Evolutionary conservation across 2,797 vertebrate species (phyloP), one percentile per base, ranked within the genome.

Genomic region (Falco biarmicus): DNA sequence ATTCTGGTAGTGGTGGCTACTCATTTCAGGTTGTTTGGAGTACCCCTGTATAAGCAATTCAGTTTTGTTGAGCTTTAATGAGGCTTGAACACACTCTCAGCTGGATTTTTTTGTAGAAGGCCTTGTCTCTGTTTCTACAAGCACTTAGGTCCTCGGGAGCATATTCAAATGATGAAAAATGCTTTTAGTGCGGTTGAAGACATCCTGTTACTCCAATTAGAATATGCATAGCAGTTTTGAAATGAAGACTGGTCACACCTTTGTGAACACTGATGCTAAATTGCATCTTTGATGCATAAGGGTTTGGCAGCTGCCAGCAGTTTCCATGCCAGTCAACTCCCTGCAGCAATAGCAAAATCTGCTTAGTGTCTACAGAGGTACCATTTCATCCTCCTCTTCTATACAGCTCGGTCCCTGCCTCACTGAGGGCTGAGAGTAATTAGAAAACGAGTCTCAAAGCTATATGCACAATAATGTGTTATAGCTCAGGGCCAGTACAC

Each of bases 211-310:
- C 32, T 86, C 26, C 69, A 75, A 18, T 69, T 88, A 73, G 48
- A 84, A 47, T 81, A 54, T 60, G 29, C 31, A 26, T 85, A 16
- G 48, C 61, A 54, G 48, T 75, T 95, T 56, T 84, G 76, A 88
- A 95, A 86, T 64, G 32, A 93, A 77, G 81, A 77, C 45, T 59
- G 39, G 65, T 93, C 69, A 89, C 69, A 88, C 76, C 47, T 86
- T 69, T 91, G 32, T 71, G 76, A 76, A 51, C 50, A 34, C 41
- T 71, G 63, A 74, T 69, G 37, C 45, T 87, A 47, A 78, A 73
- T 9, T 57, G 13, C 15, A 8, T 68, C 71, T 77, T 86, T 71
- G 32, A 22, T 75, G 21, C 47, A 28, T 39, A 68, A 90, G 37
- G 54, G 4, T 80, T 94, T 80, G 93, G 82, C 83, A 86, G 61